Base-by-base conservation (phyloP, 2,888 invertebrate genomes). In the Lathronympha strigana region DNA sequence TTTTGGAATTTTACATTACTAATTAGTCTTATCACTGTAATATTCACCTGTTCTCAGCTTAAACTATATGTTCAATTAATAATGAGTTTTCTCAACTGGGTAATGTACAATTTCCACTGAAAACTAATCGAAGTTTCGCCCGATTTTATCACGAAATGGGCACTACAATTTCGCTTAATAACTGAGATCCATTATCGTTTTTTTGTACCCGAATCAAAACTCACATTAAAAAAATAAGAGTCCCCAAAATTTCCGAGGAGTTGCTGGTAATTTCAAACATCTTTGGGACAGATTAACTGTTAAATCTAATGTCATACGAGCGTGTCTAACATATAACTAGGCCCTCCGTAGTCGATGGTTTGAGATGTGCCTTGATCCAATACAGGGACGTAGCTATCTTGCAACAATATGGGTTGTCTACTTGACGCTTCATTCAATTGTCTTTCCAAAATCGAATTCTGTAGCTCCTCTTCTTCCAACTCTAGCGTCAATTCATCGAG, bases 401-500 rank as follows among this genome's bases (percentile, higher is more conserved):
- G 88, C 25, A 92, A 75, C 23, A 89, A 75, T 38, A 92, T 90
- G 0, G 92, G 92, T 66, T 91, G 91, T 67, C 92, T 76, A 79
- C 87, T 90, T 0, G 91, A 89, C 1, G 90, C 81, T 72, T 90
- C 92, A 64, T 91, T 90, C 31, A 91, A 68, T 66, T 91, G 90
- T 63, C 82, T 83, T 80, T 94, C 87, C 75, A 93, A 68, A 77
- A 87, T 81, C 69, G 93, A 71, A 76, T 93, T 87, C 83, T 93
- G 87, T 64, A 87, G 70, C 69, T 92, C 92, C 64, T 92, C 92
- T 69, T 92, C 89, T 68, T 93, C 91, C 63, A 94, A 79, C 67
- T 94, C 93, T 67, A 90, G 77, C 1, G 92, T 93, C 63, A 94
- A 74, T 63, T 91, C 90, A 60, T 94, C 93, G 8, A 94, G 77